phyloP scores from a whole-genome alignment of 1,140 invertebrate genomes.

The Trinorchestia longiramus region DNA sequence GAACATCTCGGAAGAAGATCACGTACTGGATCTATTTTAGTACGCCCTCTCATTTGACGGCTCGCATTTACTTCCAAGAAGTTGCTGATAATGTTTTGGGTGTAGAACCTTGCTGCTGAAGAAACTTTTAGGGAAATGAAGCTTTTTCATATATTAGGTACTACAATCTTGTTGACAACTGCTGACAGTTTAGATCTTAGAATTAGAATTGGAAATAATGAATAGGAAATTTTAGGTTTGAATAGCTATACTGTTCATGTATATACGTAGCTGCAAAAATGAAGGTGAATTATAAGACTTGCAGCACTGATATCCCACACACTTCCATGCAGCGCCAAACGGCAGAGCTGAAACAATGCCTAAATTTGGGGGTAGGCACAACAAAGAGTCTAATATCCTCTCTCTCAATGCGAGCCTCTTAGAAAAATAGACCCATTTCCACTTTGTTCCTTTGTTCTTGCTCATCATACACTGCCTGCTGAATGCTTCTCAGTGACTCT shows the following conservation, averaged over 20 bases:
- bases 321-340: neutral
- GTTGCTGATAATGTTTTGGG: too few species aligned
- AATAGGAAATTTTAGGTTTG: neutral
- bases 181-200: too few species aligned
- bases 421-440: neutral
- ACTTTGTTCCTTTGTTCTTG: neutral
- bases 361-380: neutral
- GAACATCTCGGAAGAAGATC: neutral
- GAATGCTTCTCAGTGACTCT: neutral
- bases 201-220: too few species aligned
- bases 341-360: neutral
- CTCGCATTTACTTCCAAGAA: neutral
- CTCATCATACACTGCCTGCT: neutral
- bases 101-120: too few species aligned
- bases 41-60: neutral
- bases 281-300: neutral
- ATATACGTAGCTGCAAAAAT: neutral
- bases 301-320: neutral
- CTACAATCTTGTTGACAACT: too few species aligned
- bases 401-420: neutral
- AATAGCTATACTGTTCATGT: neutral
- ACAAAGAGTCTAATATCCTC: neutral
- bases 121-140: too few species aligned
- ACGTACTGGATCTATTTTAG: neutral
- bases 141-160: too few species aligned